phyloP scores from a whole-genome alignment of 2,113 vertebrate genomes.

The Paraplagusia blochii region DNA sequence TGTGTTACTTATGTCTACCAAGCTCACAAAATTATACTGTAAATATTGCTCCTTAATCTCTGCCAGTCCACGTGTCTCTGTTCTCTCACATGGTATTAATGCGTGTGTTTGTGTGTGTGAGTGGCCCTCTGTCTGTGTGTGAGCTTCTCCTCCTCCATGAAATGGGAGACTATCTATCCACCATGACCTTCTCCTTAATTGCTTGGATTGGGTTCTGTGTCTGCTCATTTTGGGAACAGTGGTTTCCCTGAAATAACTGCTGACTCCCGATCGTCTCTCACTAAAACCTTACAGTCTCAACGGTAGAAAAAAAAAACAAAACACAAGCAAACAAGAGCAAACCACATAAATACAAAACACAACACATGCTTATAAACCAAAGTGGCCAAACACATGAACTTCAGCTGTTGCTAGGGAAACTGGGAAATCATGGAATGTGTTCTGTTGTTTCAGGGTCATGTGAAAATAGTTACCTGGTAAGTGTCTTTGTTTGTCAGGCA shows the following conservation, averaged over 20 bases:
- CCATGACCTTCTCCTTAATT: slow-evolving; percentile 79
- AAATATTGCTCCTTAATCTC: slow-evolving; percentile 34
- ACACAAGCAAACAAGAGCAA: too few species aligned
- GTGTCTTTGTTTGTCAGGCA: not conserved
- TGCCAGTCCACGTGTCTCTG: not conserved
- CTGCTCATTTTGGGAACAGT: slow-evolving; percentile 57
- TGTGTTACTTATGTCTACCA: not conserved
- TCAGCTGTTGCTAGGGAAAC: slow-evolving; percentile 31
- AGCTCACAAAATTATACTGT: not conserved
- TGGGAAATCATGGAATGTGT: slow-evolving; percentile 26
- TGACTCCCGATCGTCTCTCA: slow-evolving; percentile 65
- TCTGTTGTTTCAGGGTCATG: slow-evolving; percentile 34
- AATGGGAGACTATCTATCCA: slow-evolving; percentile 67
- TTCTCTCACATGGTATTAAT: not conserved
- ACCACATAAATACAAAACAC: slow-evolving; percentile 4
- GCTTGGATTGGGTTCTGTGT: slow-evolving; percentile 70
- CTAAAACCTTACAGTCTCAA: slow-evolving; percentile 44
- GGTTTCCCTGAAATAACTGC: slow-evolving; percentile 57
- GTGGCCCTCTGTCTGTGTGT: slow-evolving; percentile 14
- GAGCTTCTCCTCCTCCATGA: slow-evolving; percentile 36
- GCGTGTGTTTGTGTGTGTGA: slow-evolving; percentile 6
- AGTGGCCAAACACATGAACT: slow-evolving; percentile 14
- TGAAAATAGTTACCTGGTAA: not conserved
- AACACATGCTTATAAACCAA: slow-evolving; percentile 29
- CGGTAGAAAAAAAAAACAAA: too few species aligned